phyloP scores from a whole-genome alignment of 2,888 invertebrate genomes.

The Argyra leucocephala region DNA sequence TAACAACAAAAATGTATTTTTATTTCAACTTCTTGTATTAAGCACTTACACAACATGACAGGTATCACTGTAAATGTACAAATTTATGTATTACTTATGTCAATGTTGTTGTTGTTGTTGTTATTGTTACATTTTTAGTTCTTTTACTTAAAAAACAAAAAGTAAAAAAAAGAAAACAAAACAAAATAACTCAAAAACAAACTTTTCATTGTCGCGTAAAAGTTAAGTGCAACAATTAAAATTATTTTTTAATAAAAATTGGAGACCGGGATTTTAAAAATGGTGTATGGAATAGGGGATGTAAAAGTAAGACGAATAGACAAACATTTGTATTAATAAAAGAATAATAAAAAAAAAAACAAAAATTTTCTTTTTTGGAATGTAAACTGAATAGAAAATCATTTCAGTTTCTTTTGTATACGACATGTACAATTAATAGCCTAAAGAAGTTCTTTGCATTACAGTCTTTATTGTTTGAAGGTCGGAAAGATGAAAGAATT shows the following conservation, averaged over 20 bases:
- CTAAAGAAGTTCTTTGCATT: not conserved
- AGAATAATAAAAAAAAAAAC: not conserved
- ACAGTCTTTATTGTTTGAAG: not conserved
- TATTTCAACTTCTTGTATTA: no score
- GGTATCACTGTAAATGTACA: no score
- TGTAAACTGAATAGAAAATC: conserved; percentile 2
- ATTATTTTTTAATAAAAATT: not conserved
- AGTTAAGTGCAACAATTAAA: conserved; percentile 6
- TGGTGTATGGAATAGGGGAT: not conserved
- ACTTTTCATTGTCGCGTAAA: not conserved
- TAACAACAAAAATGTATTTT: no score
- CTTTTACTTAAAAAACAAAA: not conserved
- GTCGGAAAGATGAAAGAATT: not conserved
- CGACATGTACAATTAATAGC: not conserved
- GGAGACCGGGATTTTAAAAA: not conserved
- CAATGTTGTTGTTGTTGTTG: not conserved
- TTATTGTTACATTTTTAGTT: no score
- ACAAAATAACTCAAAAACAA: no score
- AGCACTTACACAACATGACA: no score
- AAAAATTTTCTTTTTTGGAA: not conserved
- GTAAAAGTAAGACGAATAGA: not conserved
- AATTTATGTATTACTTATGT: no score
- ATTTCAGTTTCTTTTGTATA: not conserved
- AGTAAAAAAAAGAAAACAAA: no score
- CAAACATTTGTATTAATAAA: not conserved